phyloP scores from a whole-genome alignment of 2,797 vertebrate species.

The Acrocephalus scirpaceus region DNA sequence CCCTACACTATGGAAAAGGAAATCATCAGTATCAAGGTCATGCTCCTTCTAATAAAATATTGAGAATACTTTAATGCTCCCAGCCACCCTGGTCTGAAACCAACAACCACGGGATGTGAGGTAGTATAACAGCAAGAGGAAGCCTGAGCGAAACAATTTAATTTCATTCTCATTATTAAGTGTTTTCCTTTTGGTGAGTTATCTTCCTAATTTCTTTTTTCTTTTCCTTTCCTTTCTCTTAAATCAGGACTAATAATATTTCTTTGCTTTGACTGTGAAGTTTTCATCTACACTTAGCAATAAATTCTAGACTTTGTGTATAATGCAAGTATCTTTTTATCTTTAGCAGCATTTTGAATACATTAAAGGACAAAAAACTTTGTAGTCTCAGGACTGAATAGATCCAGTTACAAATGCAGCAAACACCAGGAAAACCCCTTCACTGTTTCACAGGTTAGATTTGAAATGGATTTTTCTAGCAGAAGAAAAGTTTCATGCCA shows the following conservation, averaged over 20 bases:
- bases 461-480: not conserved
- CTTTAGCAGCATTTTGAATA: not conserved
- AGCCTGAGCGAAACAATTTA: not conserved
- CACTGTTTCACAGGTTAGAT: not conserved
- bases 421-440: not conserved
- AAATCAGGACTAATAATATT: not conserved
- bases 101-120: not conserved
- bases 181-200: not conserved
- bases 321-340: not conserved
- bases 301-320: not conserved
- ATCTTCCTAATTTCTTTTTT: not conserved
- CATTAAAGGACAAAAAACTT: not conserved
- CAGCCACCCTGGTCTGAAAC: not conserved
- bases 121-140: not conserved
- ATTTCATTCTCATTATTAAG: not conserved
- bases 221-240: not conserved
- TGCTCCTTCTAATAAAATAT: not conserved
- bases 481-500: not conserved
- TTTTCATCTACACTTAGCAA: not conserved
- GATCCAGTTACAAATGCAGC: not conserved
- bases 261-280: not conserved
- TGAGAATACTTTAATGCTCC: not conserved
- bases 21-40: not conserved
- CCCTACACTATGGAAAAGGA: not conserved
- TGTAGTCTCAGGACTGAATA: not conserved